Evolutionary conservation across 2,888 invertebrate species (phyloP).

Genomic region (Steinernema hermaphroditum): DNA sequence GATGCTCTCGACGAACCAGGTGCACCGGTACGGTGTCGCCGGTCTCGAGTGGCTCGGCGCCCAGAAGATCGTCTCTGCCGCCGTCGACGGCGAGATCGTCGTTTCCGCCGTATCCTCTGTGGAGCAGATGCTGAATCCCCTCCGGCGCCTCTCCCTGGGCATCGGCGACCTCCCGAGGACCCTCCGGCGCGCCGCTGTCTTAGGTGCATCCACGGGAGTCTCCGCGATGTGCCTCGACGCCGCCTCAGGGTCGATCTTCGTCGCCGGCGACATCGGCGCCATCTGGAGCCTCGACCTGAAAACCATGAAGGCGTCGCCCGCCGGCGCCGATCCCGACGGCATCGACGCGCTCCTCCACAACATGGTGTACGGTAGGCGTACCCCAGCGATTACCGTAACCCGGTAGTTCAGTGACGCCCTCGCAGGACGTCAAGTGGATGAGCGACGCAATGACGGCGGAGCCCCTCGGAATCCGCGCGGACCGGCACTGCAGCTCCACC

Average conservation of each 20-base stretch:
- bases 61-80: neutral
- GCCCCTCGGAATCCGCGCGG: conserved; percentile 15
- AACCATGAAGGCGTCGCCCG: conserved; percentile 31
- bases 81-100: conserved; percentile 37
- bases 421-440: conserved; percentile 16
- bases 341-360: conserved; percentile 38
- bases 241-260: neutral
- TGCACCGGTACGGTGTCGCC: conserved; percentile 6
- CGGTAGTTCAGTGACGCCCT: neutral
- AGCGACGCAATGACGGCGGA: conserved; percentile 18
- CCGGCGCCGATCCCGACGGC: conserved; percentile 42
- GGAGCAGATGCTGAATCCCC: conserved; percentile 35
- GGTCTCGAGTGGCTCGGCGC: neutral
- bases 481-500: conserved; percentile 17
- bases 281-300: conserved; percentile 39
- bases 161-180: conserved; percentile 26
- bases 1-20: conserved; percentile 13
- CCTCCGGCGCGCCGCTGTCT: neutral
- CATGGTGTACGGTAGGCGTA: conserved; percentile 23
- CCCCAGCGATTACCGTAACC: neutral
- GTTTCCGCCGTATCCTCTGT: conserved; percentile 40
- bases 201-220: neutral
- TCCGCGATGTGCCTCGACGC: conserved; percentile 13
- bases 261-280: conserved; percentile 42
- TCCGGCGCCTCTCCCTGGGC: conserved; percentile 10